A percentile compares a stretch with the other conserved stretches of the same genome.
phyloP scores from a whole-genome alignment of 1,140 invertebrate genomes.

The Thrips palmi region DNA sequence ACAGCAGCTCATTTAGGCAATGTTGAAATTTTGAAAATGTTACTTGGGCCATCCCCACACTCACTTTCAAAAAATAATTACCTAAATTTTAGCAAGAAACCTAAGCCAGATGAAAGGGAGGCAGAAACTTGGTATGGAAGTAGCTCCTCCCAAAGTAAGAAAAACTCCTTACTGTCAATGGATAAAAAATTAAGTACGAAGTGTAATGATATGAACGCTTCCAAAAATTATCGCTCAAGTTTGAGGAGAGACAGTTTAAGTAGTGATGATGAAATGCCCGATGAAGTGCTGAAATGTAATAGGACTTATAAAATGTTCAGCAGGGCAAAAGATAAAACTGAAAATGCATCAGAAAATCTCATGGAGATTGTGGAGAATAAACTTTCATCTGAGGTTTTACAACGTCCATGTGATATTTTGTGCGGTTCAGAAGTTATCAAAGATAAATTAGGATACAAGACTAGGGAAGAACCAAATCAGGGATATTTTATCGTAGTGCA shows the following conservation, averaged over 20 bases:
- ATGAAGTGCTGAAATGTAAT: too few relatives aligned
- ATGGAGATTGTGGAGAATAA: too few relatives aligned
- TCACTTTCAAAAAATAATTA: too few relatives aligned
- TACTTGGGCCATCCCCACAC: too few relatives aligned
- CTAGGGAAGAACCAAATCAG: constrained; percentile 18
- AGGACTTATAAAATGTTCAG: too few relatives aligned
- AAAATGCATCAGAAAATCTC: too few relatives aligned
- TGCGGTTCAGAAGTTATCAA: constrained; percentile 26
- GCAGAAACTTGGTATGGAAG: neutral
- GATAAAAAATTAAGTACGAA: neutral
- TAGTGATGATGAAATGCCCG: too few relatives aligned
- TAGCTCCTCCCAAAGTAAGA: neutral
- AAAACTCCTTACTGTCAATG: neutral
- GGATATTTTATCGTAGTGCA: constrained; percentile 17
- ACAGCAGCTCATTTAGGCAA: constrained; percentile 27
- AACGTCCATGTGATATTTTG: constrained; percentile 10
- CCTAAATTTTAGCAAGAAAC: constrained; percentile 17
- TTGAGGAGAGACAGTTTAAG: too few relatives aligned
- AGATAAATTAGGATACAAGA: constrained; percentile 17
- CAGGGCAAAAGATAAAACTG: too few relatives aligned
- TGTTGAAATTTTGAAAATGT: constrained; percentile 21
- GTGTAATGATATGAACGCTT: too few relatives aligned
- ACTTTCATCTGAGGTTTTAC: neutral
- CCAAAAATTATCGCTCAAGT: too few relatives aligned
- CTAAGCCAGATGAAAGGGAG: constrained; percentile 12